Evolutionary conservation across 2,888 invertebrate genomes (phyloP), one percentile per base, ranked within the genome.

Genomic region (Polylopha cassiicola): DNA sequence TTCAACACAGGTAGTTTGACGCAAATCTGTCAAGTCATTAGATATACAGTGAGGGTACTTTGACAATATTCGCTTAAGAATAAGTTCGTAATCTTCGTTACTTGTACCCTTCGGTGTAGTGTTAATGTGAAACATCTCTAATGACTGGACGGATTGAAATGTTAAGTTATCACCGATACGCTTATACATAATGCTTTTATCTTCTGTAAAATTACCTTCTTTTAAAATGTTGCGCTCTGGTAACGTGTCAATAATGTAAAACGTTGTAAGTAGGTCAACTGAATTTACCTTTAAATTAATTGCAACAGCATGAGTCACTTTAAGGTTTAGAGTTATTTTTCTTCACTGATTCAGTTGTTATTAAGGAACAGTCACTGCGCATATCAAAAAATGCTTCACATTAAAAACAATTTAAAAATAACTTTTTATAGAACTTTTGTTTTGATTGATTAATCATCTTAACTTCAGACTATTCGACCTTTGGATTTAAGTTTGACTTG

Each of bases 301-400:
- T 2, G 11, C 9, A 4, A 46, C 39, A 0, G 33, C 42, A 2
- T 47, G 26, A 1, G 32, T 36, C 2, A 47, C 51, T 9, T 26
- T 5, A 8, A 9, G 39, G 11, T 5, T 13, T 6, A 2, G 50
- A 23, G 8, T 42, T 22, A 0, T 8, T 23, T 7, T 33, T 11
- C 5, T 37, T 21, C 5, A 33, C 43, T 4, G 43, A n/a, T 9
- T 38, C 30, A 3, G 5, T 1, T 1, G 33, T 46, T n/a, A 53
- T 48, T n/a, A 52, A 15, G 1, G 50, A 48, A 14, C 52, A 51
- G 30, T 42, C 39, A 21, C 51, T 51, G 3, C 51, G 49, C 48
- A 46, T 51, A 22, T 51, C 47, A 32, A 52, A 27, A 20, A 52
- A 52, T 24, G 44, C 47, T n/a, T 34, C 14, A 11, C 37, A 36